phyloP scores from a whole-genome alignment of 2,797 vertebrate genomes.

The Microcaecilia unicolor region DNA sequence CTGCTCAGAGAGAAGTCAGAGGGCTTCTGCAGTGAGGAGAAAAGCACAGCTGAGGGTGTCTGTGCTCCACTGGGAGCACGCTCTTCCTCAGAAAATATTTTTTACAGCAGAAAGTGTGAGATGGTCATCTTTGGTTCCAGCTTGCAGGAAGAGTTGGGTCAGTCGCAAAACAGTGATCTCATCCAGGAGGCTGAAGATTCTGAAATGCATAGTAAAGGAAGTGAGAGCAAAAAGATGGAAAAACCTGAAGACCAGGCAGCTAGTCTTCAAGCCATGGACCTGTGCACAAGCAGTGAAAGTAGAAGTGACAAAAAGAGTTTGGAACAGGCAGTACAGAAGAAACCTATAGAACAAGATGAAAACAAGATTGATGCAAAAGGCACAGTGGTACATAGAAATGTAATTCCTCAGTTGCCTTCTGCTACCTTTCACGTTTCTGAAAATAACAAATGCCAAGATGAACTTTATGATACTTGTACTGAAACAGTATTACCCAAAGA shows the following conservation, averaged over 20 bases:
- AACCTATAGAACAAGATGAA: background rate
- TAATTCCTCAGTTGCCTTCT: background rate
- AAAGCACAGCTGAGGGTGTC: too few species aligned
- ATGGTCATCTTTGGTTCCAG: background rate
- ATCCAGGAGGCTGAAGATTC: background rate
- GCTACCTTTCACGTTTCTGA: too few species aligned
- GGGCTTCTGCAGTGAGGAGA: too few species aligned
- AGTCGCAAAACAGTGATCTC: background rate
- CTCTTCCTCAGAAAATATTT: background rate
- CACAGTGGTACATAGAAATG: background rate
- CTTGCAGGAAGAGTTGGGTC: background rate
- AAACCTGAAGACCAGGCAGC: background rate
- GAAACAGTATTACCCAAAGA: too few species aligned
- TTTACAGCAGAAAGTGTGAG: background rate
- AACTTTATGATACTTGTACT: too few species aligned
- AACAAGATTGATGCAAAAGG: background rate
- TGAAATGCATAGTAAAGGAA: background rate
- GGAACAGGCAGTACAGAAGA: background rate
- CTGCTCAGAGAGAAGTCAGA: too few species aligned
- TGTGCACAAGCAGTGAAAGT: background rate
- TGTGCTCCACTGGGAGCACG: background rate
- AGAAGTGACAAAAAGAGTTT: background rate
- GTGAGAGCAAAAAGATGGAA: conserved; percentile 1
- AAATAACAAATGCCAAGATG: too few species aligned
- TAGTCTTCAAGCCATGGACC: conserved; percentile 1